Evolutionary conservation across 1,140 invertebrate genomes (phyloP).

Genomic region (Atta cephalotes): DNA sequence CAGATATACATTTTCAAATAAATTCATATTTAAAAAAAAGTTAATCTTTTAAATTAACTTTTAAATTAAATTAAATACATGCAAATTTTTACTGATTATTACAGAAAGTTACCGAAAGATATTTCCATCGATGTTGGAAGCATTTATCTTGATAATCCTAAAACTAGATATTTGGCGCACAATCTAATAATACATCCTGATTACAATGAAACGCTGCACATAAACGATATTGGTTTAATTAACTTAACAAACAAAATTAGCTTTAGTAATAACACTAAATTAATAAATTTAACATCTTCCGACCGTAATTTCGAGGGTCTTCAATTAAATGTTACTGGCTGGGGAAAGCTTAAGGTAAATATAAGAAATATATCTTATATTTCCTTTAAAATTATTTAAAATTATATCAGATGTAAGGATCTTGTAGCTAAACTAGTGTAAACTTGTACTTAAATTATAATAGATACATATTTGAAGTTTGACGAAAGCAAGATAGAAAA

Average conservation of each 20-base stretch:
- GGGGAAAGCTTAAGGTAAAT: neutral
- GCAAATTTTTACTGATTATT: neutral
- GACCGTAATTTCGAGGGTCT: neutral
- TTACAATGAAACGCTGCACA: neutral
- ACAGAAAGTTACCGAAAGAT: neutral
- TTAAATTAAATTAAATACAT: neutral
- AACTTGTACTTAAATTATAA: too few relatives aligned
- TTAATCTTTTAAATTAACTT: neutral
- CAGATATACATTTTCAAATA: too few relatives aligned
- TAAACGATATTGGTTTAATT: constrained; percentile 19
- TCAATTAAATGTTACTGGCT: neutral
- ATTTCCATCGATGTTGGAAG: neutral
- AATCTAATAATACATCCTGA: neutral
- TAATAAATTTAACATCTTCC: neutral
- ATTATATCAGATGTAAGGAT: neutral
- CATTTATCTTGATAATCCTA: neutral
- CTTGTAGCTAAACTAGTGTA: too few relatives aligned
- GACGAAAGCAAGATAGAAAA: too few relatives aligned
- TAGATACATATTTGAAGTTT: too few relatives aligned
- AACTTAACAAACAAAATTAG: neutral
- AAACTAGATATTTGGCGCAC: neutral
- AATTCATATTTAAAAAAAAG: too few relatives aligned
- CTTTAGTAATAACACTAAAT: neutral
- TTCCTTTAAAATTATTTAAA: neutral
- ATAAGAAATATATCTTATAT: neutral